phyloP scores from a whole-genome alignment of 2,113 vertebrate species.

The Cyanoliseus patagonus region DNA sequence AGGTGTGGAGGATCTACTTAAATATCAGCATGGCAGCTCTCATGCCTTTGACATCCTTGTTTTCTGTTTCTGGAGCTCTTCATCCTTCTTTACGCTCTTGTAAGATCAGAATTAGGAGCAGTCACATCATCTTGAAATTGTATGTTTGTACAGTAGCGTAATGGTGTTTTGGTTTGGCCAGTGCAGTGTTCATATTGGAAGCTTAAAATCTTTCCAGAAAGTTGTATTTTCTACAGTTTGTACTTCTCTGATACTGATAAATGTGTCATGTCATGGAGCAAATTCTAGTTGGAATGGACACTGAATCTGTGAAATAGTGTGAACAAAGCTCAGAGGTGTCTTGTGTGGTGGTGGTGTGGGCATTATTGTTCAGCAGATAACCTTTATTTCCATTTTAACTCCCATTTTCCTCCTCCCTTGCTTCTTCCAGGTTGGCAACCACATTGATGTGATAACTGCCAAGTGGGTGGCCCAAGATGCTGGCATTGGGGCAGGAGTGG shows the following conservation, averaged over 20 bases:
- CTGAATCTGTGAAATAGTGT: neutral
- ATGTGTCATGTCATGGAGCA: neutral
- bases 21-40: neutral
- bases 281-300: neutral
- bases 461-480: constrained; percentile 98
- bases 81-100: neutral
- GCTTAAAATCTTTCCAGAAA: neutral
- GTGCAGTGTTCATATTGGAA: neutral
- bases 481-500: constrained; percentile 94
- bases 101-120: neutral
- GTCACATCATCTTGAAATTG: neutral
- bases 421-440: constrained; percentile 90
- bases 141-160: neutral
- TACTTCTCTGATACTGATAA: neutral
- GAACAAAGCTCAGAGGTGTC: neutral
- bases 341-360: neutral
- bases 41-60: neutral
- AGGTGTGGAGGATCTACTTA: neutral
- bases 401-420: neutral
- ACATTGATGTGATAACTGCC: constrained; percentile 91
- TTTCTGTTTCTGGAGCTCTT: neutral
- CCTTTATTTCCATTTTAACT: neutral
- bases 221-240: neutral
- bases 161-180: neutral
- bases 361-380: neutral